phyloP scores from a whole-genome alignment of 2,888 invertebrate genomes.

The Acleris holmiana region DNA sequence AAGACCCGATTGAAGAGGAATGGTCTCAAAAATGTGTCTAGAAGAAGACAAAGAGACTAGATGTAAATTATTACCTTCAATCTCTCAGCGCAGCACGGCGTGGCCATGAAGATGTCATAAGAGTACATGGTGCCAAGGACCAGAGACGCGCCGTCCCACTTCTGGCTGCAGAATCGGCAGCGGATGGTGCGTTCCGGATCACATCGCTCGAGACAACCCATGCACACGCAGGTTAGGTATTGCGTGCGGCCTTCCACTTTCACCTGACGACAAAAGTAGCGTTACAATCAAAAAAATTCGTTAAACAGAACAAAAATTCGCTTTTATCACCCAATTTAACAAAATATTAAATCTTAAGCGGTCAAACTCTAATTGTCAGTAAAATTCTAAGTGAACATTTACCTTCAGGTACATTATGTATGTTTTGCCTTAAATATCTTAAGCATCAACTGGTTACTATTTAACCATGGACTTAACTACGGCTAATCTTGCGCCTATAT shows the following conservation, averaged over 20 bases:
- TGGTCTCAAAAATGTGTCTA: too few relatives aligned
- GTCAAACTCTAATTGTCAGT: too few relatives aligned
- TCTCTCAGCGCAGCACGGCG: slow-evolving; percentile 97
- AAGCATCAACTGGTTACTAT: too few relatives aligned
- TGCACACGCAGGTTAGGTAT: slow-evolving; percentile 97
- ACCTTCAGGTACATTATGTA: too few relatives aligned
- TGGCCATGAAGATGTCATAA: slow-evolving; percentile 98
- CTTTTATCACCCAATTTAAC: not conserved
- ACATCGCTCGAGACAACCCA: slow-evolving; percentile 95
- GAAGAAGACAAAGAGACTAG: not conserved
- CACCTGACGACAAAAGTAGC: slow-evolving; percentile 84
- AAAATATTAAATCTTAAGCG: not conserved
- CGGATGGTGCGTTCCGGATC: slow-evolving; percentile 89
- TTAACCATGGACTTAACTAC: too few relatives aligned
- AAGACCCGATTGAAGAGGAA: too few relatives aligned
- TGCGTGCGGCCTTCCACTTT: slow-evolving; percentile 95
- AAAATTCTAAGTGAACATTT: too few relatives aligned
- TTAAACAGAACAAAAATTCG: not conserved
- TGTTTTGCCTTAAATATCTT: too few relatives aligned
- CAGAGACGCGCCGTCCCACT: slow-evolving; percentile 96
- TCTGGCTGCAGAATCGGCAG: slow-evolving; percentile 93
- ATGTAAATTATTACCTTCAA: slow-evolving; percentile 87
- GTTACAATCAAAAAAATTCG: not conserved
- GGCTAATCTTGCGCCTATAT: too few relatives aligned
- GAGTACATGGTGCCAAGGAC: slow-evolving; percentile 99